A percentile compares a stretch with the other conserved stretches of the same genome.
phyloP scores from a whole-genome alignment of 1,140 invertebrate genomes.

The Leptoteleia sp. region DNA sequence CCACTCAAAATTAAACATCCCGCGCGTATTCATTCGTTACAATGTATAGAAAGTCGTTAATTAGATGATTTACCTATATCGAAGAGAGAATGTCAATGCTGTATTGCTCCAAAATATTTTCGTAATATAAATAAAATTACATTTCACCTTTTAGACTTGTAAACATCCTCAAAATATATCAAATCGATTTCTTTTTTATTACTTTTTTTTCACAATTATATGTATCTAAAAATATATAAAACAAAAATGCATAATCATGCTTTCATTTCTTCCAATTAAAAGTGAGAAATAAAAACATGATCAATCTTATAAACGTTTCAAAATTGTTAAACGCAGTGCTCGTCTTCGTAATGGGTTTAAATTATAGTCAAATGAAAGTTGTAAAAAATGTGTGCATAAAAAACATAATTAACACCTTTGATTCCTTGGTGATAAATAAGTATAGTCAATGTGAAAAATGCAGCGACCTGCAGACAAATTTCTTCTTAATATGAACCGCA shows the following conservation, averaged over 20 bases:
- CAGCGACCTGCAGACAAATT: neutral
- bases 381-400: slow-evolving; percentile 25
- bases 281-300: neutral
- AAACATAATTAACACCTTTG: slow-evolving; percentile 7
- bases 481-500: neutral
- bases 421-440: neutral
- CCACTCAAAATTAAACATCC: too few species aligned
- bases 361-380: slow-evolving; percentile 24
- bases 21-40: too few species aligned
- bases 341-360: too few species aligned
- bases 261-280: neutral
- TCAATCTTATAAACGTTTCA: slow-evolving; percentile 2
- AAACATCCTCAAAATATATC: slow-evolving; percentile 31
- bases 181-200: neutral
- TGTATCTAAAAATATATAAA: slow-evolving; percentile 29
- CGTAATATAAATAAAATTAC: slow-evolving; percentile 2
- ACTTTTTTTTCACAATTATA: slow-evolving; percentile 1
- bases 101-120: too few species aligned
- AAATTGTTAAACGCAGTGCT: too few species aligned
- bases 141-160: slow-evolving; percentile 6
- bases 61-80: too few species aligned
- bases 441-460: neutral
- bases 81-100: too few species aligned
- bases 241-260: neutral
- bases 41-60: too few species aligned